Conservation (phyloP, 2,888 invertebrate genomes). For the Anarsia innoxiella region DNA sequence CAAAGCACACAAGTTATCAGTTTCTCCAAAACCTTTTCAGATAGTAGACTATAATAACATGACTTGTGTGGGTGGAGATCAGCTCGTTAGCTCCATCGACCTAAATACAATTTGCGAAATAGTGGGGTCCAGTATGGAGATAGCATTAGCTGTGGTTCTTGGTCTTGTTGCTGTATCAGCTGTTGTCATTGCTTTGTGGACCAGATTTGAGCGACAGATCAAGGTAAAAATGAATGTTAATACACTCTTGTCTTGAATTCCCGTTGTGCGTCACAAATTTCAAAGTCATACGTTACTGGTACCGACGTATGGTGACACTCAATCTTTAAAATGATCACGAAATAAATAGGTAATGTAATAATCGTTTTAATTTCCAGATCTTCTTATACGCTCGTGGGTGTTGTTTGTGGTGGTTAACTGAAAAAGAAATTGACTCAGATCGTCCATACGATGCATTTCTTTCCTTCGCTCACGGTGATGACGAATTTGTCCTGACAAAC, state of each 20-base stretch:
- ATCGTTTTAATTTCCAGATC: constrained; percentile 10
- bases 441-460: constrained; percentile 84
- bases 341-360: no score
- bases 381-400: constrained; percentile 19
- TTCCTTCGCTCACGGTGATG: constrained; percentile 85
- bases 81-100: background rate
- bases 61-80: background rate
- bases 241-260: no score
- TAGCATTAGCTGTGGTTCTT: background rate
- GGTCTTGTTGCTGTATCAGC: background rate
- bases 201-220: background rate
- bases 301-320: no score
- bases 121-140: background rate
- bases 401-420: constrained; percentile 18
- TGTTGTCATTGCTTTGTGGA: background rate
- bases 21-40: no score
- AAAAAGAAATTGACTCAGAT: constrained; percentile 23
- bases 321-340: no score
- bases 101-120: background rate
- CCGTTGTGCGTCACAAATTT: no score
- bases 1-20: no score
- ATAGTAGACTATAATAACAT: background rate
- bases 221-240: no score
- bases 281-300: no score
- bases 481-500: constrained; percentile 78